phyloP scores from a whole-genome alignment of 1,140 invertebrate genomes.

The Papilio aristodemus region DNA sequence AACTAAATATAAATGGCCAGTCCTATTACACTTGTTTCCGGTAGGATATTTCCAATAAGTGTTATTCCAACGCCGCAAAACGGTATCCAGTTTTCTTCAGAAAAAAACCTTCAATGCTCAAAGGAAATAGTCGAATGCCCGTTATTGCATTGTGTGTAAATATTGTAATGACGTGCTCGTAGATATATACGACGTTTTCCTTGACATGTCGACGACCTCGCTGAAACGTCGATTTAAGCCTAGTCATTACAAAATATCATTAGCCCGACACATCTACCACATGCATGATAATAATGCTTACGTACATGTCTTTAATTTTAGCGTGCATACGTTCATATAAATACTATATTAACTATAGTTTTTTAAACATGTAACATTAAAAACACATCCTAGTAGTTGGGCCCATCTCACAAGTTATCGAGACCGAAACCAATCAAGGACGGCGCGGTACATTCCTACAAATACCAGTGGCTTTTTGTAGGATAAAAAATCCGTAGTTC shows the following conservation, averaged over 20 bases:
- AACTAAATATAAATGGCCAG: not conserved
- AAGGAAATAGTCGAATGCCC: slow-evolving; percentile 24
- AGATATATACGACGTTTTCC: slow-evolving; percentile 38
- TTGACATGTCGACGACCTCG: slow-evolving; percentile 55
- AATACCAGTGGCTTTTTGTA: not conserved
- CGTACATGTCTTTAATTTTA: not conserved
- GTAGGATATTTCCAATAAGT: slow-evolving; percentile 15
- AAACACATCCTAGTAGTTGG: too few relatives aligned
- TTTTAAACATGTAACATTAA: too few relatives aligned
- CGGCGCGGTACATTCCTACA: not conserved
- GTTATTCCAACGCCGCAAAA: slow-evolving; percentile 5
- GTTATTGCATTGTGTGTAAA: slow-evolving; percentile 31
- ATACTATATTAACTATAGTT: not conserved
- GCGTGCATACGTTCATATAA: not conserved
- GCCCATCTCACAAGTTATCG: not conserved
- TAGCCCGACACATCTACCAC: slow-evolving; percentile 34
- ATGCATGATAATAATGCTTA: slow-evolving; percentile 10
- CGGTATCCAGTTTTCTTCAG: slow-evolving; percentile 8
- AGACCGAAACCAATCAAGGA: not conserved
- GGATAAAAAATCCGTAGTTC: not conserved
- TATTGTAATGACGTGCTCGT: slow-evolving; percentile 11
- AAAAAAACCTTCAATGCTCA: slow-evolving; percentile 11
- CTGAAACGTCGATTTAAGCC: slow-evolving; percentile 42
- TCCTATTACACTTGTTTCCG: not conserved
- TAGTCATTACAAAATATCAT: slow-evolving; percentile 43